Conservation (phyloP, 2,113 vertebrate species). For the Seriola aureovittata region DNA sequence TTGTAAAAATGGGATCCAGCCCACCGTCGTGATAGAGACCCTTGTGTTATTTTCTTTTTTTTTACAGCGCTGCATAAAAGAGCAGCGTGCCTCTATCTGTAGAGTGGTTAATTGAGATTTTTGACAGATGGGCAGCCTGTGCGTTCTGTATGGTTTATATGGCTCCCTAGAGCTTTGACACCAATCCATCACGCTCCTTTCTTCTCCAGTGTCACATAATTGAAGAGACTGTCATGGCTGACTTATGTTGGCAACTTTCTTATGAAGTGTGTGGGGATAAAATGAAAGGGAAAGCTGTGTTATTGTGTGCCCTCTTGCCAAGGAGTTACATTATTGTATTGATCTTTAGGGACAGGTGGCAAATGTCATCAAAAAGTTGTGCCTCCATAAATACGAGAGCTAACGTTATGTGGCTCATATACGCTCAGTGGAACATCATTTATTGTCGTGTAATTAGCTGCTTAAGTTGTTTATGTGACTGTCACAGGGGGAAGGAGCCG, state of each 20-base stretch:
- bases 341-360: conserved; percentile 64
- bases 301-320: conserved; percentile 30
- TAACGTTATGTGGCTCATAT: conserved; percentile 18
- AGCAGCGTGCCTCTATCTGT: conserved; percentile 40
- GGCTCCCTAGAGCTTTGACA: conserved; percentile 60
- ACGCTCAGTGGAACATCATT: conserved; percentile 42
- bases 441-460: conserved; percentile 65
- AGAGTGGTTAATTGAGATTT: conserved; percentile 67
- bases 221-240: conserved; percentile 72
- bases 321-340: conserved; percentile 59
- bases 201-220: conserved; percentile 70
- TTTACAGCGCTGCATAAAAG: conserved; percentile 37
- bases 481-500: conserved; percentile 29
- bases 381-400: conserved; percentile 29
- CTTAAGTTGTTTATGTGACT: conserved; percentile 58
- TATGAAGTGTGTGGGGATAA: conserved; percentile 57
- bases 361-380: conserved; percentile 57
- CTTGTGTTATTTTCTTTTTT: conserved; percentile 29
- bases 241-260: conserved; percentile 73
- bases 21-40: conserved; percentile 52
- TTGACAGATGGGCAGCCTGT: conserved; percentile 67
- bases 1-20: conserved; percentile 54
- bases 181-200: conserved; percentile 71
- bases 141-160: conserved; percentile 46
- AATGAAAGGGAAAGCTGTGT: conserved; percentile 57